A percentile compares a stretch with the other conserved stretches of the same genome.
These are phyloP conservation scores for Triplophysa yarkandensis DNA, from an alignment of 2,797 vertebrate genomes.

Conservation along the genomic window DNA sequence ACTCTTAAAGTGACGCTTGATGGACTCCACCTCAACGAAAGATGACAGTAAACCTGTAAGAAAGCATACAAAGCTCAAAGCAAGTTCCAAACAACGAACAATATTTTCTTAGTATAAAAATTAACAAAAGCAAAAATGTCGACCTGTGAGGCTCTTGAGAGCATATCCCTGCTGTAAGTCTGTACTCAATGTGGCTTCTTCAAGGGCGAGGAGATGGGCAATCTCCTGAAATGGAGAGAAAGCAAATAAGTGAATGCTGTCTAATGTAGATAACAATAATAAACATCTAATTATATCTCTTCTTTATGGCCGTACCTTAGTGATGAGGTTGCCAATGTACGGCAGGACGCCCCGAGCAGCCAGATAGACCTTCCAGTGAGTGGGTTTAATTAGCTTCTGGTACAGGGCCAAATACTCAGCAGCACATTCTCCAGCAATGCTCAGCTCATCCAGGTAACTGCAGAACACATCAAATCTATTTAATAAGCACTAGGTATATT, in stretches of 20 bases:
- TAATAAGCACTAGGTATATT: too few relatives aligned
- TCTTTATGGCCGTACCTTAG: slow-evolving; percentile 80
- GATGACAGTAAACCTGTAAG: slow-evolving; percentile 90
- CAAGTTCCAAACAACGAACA: too few relatives aligned
- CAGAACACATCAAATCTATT: too few relatives aligned
- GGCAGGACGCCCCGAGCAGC: slow-evolving; percentile 95
- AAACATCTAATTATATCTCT: not conserved
- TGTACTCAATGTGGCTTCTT: slow-evolving; percentile 95
- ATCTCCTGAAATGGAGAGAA: slow-evolving; percentile 82
- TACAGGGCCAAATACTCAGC: slow-evolving; percentile 95
- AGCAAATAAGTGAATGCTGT: not conserved
- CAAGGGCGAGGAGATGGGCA: slow-evolving; percentile 91
- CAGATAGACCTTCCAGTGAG: slow-evolving; percentile 97
- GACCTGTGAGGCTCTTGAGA: slow-evolving; percentile 97
- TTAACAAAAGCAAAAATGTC: not conserved
- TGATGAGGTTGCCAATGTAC: slow-evolving; percentile 96
- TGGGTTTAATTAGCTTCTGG: slow-evolving; percentile 95
- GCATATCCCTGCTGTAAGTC: slow-evolving; percentile 98
- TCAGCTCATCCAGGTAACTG: slow-evolving; percentile 96
- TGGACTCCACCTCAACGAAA: slow-evolving; percentile 98
- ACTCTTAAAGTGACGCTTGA: slow-evolving; percentile 97
- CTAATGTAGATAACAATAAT: not conserved
- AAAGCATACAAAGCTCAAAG: not conserved
- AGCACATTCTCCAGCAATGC: slow-evolving; percentile 93
- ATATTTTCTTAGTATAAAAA: too few relatives aligned